Conservation (phyloP, 2,888 invertebrate species). For the Dolichopus griseipennis region DNA sequence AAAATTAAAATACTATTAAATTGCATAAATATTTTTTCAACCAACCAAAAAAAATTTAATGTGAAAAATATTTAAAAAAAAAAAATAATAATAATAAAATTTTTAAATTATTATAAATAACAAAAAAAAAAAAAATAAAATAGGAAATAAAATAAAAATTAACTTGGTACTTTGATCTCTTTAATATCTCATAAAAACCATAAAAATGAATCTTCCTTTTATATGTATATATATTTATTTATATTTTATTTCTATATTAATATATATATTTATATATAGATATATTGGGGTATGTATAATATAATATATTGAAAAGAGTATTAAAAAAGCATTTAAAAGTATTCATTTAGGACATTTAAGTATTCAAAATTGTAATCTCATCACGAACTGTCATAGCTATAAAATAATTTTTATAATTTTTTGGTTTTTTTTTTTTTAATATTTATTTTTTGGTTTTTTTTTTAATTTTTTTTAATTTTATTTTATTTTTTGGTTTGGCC, state of each 20-base stretch:
- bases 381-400: slow-evolving; percentile 3
- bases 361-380: slow-evolving; percentile 4
- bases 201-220: neutral
- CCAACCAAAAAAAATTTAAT: neutral
- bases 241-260: neutral
- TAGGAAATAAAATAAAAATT: neutral
- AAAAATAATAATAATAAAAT: no score
- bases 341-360: slow-evolving; percentile 4
- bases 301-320: neutral
- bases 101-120: no score
- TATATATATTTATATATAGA: neutral
- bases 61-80: neutral
- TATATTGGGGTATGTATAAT: no score
- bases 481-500: no score
- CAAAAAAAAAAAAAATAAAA: neutral
- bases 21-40: neutral
- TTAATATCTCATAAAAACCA: slow-evolving; percentile 6
- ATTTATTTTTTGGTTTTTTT: no score
- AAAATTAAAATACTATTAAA: neutral
- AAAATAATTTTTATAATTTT: neutral
- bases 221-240: no score
- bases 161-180: slow-evolving; percentile 6
- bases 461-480: no score
- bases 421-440: neutral
- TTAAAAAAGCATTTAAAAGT: neutral